These are phyloP conservation scores for Vanessa tameamea DNA, from an alignment of 1,140 invertebrate genomes.

Conservation along the genomic window DNA sequence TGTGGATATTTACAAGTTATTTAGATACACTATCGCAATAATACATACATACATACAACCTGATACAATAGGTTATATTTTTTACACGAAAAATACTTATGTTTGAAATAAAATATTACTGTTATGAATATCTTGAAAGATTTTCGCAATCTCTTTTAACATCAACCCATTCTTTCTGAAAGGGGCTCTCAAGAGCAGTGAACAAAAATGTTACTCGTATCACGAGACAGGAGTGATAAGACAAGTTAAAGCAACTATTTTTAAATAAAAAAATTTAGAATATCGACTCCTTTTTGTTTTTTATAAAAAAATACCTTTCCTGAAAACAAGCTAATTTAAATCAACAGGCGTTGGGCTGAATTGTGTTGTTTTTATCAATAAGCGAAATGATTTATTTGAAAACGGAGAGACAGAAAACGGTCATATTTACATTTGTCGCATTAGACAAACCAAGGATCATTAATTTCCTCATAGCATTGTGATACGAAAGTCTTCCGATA, in stretches of 20 bases:
- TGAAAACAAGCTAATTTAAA: too few relatives aligned
- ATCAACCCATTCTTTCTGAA: conserved; percentile 3
- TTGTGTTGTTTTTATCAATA: too few relatives aligned
- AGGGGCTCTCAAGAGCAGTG: neutral
- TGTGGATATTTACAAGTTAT: too few relatives aligned
- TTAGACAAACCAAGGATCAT: too few relatives aligned
- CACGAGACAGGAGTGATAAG: neutral
- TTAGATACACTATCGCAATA: neutral
- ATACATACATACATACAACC: too few relatives aligned
- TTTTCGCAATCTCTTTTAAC: neutral
- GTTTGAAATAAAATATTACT: neutral
- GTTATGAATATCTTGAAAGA: conserved; percentile 2
- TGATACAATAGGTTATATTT: neutral
- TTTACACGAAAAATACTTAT: neutral
- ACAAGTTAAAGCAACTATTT: neutral
- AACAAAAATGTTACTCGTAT: neutral
- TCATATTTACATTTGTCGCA: too few relatives aligned
- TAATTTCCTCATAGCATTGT: too few relatives aligned
- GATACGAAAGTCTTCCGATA: too few relatives aligned
- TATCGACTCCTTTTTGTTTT: neutral
- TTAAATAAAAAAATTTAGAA: neutral
- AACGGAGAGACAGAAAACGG: too few relatives aligned
- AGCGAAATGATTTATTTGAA: too few relatives aligned
- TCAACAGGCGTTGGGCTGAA: too few relatives aligned
- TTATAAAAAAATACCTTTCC: too few relatives aligned